phyloP scores from a whole-genome alignment of 2,113 vertebrate species.

The Columba janthina region DNA sequence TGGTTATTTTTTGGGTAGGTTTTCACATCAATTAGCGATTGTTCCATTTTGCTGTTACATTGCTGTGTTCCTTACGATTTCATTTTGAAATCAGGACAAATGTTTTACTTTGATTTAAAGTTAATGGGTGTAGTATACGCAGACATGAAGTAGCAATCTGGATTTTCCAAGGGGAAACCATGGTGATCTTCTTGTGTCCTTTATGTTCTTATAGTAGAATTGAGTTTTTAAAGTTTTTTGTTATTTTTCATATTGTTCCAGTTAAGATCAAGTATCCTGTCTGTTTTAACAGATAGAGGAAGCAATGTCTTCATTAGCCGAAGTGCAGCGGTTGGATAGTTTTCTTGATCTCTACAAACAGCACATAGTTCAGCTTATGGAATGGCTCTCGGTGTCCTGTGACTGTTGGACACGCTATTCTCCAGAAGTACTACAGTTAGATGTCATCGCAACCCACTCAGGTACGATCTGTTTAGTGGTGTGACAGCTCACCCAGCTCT shows the following conservation, averaged over 20 bases:
- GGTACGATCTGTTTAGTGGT: slow-evolving; percentile 67
- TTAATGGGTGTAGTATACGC: neutral
- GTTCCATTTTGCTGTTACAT: neutral
- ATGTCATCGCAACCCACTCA: slow-evolving; percentile 82
- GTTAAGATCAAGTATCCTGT: neutral
- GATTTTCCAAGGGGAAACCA: neutral
- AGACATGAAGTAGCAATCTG: neutral
- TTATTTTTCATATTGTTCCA: neutral
- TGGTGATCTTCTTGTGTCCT: neutral
- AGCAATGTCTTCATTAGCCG: slow-evolving; percentile 74
- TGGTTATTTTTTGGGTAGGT: neutral
- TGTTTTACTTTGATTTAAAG: neutral
- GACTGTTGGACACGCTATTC: slow-evolving; percentile 82
- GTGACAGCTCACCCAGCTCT: neutral
- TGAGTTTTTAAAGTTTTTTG: neutral
- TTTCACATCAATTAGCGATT: neutral
- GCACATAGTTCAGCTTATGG: slow-evolving; percentile 83
- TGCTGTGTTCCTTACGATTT: neutral
- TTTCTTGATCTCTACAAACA: slow-evolving; percentile 78
- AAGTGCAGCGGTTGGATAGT: slow-evolving; percentile 70
- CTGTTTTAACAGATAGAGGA: slow-evolving; percentile 78
- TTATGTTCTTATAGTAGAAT: neutral
- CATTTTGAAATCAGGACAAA: neutral
- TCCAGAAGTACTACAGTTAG: slow-evolving; percentile 82
- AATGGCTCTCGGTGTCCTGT: slow-evolving; percentile 78